phyloP scores from a whole-genome alignment of 2,888 invertebrate genomes.

The Pachydiplax longipennis region DNA sequence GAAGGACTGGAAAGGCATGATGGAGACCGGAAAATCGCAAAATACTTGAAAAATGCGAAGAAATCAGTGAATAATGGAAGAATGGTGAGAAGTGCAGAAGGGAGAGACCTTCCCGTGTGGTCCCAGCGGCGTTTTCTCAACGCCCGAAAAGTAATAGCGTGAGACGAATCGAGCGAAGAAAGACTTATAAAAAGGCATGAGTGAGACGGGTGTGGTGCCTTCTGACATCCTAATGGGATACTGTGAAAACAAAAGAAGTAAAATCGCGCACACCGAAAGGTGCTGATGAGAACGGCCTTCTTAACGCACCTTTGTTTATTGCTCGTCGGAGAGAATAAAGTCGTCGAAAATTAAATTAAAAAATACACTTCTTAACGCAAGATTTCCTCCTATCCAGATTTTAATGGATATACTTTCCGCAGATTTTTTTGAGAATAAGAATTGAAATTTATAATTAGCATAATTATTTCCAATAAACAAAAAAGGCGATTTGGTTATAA shows the following conservation, averaged over 20 bases:
- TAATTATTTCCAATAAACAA: no score
- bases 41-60: no score
- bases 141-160: constrained; percentile 30
- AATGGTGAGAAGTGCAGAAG: background rate
- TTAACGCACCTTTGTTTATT: background rate
- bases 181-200: background rate
- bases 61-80: background rate
- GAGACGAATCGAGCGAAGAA: background rate
- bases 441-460: no score
- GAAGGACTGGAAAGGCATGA: no score
- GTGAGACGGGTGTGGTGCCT: background rate
- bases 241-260: background rate
- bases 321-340: background rate
- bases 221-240: background rate
- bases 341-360: background rate
- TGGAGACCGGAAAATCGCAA: background rate
- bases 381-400: no score
- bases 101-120: background rate
- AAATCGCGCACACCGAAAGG: background rate
- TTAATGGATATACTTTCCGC: no score
- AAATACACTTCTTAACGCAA: no score
- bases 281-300: background rate
- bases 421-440: no score
- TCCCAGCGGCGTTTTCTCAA: background rate
- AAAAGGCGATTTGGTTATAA: no score